These are phyloP conservation scores for Nesidiocoris tenuis DNA, from an alignment of 2,888 invertebrate species.

Conservation along the genomic window DNA sequence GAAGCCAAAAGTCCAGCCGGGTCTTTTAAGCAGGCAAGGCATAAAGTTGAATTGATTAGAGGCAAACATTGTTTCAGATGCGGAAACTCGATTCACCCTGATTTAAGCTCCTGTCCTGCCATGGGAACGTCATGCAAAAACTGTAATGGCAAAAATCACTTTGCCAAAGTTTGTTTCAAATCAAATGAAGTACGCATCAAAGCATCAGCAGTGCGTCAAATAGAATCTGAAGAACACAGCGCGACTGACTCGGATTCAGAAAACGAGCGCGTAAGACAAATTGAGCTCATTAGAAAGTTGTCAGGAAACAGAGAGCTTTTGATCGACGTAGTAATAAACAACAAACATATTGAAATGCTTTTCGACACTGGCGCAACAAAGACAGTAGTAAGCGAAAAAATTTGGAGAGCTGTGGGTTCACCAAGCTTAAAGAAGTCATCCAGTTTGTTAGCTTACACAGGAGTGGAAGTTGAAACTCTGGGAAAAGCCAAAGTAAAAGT, in stretches of 20 bases:
- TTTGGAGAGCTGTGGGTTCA: neutral
- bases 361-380: neutral
- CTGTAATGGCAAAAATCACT: neutral
- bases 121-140: neutral
- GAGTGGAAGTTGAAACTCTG: neutral
- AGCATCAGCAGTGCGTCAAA: neutral
- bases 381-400: neutral
- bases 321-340: neutral
- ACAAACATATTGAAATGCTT: neutral
- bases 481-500: neutral
- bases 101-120: neutral
- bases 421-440: neutral
- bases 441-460: too few relatives aligned
- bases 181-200: neutral
- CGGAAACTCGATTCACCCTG: neutral
- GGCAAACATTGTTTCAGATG: constrained; percentile 3
- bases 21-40: neutral
- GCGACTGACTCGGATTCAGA: neutral
- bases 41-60: neutral
- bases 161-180: neutral
- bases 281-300: neutral
- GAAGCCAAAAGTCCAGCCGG: neutral
- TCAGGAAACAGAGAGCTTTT: neutral
- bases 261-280: neutral
- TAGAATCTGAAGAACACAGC: neutral